Evolutionary conservation across 2,113 vertebrate genomes (phyloP).

Genomic region (Arvicanthis niloticus): DNA sequence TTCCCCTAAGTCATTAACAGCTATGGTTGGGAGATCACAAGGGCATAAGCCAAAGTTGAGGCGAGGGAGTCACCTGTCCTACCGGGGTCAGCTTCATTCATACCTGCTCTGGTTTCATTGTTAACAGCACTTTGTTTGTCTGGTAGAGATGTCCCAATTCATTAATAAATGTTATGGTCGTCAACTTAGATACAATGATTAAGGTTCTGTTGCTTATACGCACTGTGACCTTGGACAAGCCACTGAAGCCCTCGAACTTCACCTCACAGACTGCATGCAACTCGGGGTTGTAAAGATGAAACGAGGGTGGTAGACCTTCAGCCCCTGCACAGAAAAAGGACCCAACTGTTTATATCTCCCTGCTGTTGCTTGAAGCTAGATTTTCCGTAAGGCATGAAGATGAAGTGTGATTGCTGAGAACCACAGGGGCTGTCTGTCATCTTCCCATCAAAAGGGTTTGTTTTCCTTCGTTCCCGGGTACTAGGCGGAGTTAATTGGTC

Average conservation of each 20-base stretch:
- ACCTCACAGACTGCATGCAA: background rate
- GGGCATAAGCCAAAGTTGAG: background rate
- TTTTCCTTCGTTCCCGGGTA: constrained; percentile 2
- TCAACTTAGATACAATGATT: background rate
- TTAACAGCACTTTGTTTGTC: background rate
- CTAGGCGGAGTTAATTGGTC: background rate
- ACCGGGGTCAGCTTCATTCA: background rate
- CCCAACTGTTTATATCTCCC: background rate
- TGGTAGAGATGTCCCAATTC: background rate
- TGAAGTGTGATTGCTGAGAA: background rate
- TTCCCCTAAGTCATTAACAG: background rate
- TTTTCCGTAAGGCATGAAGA: background rate
- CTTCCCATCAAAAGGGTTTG: background rate
- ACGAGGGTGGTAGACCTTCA: background rate
- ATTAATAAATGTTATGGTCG: background rate
- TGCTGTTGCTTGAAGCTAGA: background rate
- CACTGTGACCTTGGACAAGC: background rate
- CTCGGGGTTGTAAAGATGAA: background rate
- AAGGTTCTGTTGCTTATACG: background rate
- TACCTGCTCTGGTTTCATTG: background rate
- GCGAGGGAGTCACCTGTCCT: background rate
- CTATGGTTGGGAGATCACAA: background rate
- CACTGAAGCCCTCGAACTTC: background rate
- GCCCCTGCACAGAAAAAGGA: background rate
- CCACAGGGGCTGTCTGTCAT: background rate